phyloP scores from a whole-genome alignment of 2,888 invertebrate genomes.

The Belgica antarctica region DNA sequence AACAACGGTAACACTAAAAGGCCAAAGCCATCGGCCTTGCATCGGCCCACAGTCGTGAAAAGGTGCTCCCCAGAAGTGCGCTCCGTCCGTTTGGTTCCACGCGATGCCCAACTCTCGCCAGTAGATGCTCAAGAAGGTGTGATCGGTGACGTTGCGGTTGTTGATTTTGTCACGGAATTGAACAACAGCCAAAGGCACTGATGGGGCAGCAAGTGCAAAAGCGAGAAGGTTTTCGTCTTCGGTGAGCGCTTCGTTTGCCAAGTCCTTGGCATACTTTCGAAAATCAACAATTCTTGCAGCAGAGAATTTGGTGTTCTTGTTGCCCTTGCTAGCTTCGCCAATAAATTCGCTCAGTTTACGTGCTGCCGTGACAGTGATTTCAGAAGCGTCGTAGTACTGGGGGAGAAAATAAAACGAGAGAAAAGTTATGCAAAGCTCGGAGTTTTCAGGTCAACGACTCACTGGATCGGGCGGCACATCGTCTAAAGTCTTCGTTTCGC shows the following conservation, averaged over 20 bases:
- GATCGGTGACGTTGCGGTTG: constrained; percentile 50
- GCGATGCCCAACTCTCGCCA: constrained; percentile 55
- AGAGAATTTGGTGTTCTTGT: constrained; percentile 48
- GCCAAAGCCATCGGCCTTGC: constrained; percentile 55
- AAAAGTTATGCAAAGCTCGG: background rate
- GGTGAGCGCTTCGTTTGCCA: constrained; percentile 53
- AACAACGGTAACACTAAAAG: constrained; percentile 54
- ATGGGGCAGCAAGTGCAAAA: constrained; percentile 55
- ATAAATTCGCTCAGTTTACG: constrained; percentile 54
- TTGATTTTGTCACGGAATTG: constrained; percentile 55
- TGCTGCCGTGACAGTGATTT: constrained; percentile 53
- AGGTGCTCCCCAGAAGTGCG: constrained; percentile 55
- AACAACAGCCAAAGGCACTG: constrained; percentile 54
- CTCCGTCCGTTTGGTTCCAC: constrained; percentile 54
- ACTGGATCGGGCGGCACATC: constrained; percentile 54
- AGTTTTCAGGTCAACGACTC: no score
- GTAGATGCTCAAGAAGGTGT: constrained; percentile 53
- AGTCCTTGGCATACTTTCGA: constrained; percentile 52
- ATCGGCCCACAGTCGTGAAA: constrained; percentile 55
- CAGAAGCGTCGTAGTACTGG: constrained; percentile 54
- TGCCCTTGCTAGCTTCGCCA: constrained; percentile 45
- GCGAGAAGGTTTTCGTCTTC: constrained; percentile 55
- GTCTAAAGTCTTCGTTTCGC: constrained; percentile 53
- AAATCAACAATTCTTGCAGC: constrained; percentile 50
- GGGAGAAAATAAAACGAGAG: constrained; percentile 22